Conservation (phyloP, 2,113 vertebrate genomes). For the Brienomyrus longianalis region DNA sequence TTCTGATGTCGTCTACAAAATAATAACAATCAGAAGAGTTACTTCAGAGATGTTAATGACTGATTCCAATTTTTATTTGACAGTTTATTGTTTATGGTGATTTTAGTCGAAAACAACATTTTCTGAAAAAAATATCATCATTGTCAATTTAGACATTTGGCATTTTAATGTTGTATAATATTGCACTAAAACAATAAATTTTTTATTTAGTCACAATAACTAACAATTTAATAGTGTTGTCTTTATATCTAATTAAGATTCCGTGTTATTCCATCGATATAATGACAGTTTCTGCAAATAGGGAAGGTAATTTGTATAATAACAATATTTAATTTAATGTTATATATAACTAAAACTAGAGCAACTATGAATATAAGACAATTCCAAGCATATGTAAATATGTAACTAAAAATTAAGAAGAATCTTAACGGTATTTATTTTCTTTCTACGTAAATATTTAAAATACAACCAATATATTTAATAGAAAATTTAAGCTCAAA, state of each 20-base stretch:
- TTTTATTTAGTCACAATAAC: background rate
- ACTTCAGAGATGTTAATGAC: background rate
- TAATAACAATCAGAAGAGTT: background rate
- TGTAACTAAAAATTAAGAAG: background rate
- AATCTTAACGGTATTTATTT: background rate
- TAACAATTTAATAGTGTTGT: background rate
- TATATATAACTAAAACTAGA: background rate
- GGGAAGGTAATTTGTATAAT: background rate
- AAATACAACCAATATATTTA: background rate
- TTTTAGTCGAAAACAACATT: background rate
- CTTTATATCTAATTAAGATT: background rate
- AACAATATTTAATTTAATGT: background rate
- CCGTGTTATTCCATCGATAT: background rate
- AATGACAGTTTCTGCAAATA: background rate
- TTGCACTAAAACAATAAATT: background rate
- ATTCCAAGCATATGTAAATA: background rate
- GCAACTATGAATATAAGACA: background rate
- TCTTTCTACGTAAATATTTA: background rate
- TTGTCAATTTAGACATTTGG: background rate
- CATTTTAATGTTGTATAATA: background rate
- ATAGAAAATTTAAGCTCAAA: background rate
- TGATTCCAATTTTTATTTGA: background rate
- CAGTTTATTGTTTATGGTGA: background rate
- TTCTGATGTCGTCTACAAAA: background rate
- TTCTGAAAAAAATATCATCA: background rate